phyloP scores from a whole-genome alignment of 2,113 vertebrate genomes.

The Gobio gobio region DNA sequence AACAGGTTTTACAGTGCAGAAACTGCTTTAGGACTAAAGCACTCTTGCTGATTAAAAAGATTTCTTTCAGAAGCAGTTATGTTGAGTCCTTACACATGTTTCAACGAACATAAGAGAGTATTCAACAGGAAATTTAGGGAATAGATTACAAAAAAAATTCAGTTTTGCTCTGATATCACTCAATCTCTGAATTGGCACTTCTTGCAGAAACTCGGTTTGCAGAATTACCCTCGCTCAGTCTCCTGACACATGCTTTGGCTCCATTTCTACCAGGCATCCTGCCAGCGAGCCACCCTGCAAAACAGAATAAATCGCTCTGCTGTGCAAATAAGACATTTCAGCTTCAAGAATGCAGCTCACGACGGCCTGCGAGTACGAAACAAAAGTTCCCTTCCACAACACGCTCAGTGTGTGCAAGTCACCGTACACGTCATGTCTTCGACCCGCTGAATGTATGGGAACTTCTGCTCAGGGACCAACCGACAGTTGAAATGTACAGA shows the following conservation, averaged over 20 bases:
- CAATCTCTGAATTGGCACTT: conserved; percentile 38
- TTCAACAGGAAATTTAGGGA: not conserved
- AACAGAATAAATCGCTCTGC: conserved; percentile 67
- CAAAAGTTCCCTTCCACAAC: not conserved
- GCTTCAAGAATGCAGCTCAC: conserved; percentile 63
- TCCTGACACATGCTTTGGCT: conserved; percentile 73
- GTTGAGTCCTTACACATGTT: not conserved
- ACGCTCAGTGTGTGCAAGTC: conserved; percentile 24
- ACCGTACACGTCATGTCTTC: conserved; percentile 15
- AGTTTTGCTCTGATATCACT: conserved; percentile 27
- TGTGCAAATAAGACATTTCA: conserved; percentile 66
- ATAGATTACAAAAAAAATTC: not conserved
- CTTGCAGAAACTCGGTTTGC: conserved; percentile 45
- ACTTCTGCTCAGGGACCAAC: conserved; percentile 35
- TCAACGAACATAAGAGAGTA: not conserved
- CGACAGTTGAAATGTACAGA: conserved; percentile 31
- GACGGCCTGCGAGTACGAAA: not conserved
- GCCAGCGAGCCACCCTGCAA: conserved; percentile 72
- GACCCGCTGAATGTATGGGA: conserved; percentile 18
- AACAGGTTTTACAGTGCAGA: not conserved
- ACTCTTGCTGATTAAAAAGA: not conserved
- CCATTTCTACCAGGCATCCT: conserved; percentile 53
- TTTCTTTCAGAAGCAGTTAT: not conserved
- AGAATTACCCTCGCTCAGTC: conserved; percentile 52
- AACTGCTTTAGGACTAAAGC: not conserved